Conservation (phyloP, 1,140 invertebrate genomes). For the Apis mellifera region DNA sequence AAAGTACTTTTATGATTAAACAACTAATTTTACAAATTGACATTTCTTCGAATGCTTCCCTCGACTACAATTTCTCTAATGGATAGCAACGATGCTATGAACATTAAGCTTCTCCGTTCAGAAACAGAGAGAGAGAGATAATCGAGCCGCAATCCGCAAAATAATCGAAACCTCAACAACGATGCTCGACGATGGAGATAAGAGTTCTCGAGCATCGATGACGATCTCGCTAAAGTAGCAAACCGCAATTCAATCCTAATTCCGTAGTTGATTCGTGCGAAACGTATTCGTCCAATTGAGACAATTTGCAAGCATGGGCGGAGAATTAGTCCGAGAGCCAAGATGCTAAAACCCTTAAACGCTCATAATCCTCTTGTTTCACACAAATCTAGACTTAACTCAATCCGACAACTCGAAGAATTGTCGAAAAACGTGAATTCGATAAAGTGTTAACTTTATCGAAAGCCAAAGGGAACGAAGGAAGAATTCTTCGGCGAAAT, state of each 20-base stretch:
- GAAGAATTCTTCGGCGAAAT: slow-evolving; percentile 38
- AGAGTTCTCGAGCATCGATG: neutral
- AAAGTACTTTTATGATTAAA: neutral
- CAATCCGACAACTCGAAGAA: too few species aligned
- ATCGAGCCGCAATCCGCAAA: neutral
- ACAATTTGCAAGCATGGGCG: neutral
- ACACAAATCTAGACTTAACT: too few species aligned
- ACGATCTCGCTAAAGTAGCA: neutral
- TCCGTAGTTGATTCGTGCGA: neutral
- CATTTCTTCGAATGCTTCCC: neutral
- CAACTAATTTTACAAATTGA: neutral
- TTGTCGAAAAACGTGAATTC: too few species aligned
- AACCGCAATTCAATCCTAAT: neutral
- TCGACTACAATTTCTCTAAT: neutral
- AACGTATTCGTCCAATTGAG: neutral
- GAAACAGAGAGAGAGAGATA: too few species aligned
- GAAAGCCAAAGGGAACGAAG: too few species aligned
- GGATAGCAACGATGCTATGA: neutral
- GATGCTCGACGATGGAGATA: neutral
- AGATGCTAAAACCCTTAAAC: too few species aligned
- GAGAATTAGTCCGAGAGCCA: neutral
- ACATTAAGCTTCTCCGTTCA: neutral
- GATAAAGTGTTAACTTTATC: neutral
- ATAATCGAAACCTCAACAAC: neutral
- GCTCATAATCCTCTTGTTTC: too few species aligned